These are phyloP conservation scores for Siphonodentalium dalli DNA, from an alignment of 2,888 invertebrate genomes.

Conservation along the genomic window DNA sequence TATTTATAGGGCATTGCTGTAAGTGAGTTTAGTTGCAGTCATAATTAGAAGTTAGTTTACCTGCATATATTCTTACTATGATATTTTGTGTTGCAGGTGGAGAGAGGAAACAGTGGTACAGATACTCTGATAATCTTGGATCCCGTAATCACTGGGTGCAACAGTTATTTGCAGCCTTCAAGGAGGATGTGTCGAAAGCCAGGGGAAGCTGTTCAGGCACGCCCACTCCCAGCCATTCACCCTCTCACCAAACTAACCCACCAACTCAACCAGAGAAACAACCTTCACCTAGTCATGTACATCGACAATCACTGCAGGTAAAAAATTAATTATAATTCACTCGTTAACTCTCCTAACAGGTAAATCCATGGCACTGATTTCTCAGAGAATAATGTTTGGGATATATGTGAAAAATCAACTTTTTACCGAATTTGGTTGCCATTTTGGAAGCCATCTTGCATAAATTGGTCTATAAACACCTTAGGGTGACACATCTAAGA, in stretches of 20 bases:
- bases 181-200: constrained; percentile 74
- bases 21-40: too few relatives aligned
- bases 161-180: constrained; percentile 82
- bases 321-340: neutral
- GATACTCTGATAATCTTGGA: constrained; percentile 76
- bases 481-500: too few relatives aligned
- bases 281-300: constrained; percentile 13
- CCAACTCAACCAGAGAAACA: constrained; percentile 4
- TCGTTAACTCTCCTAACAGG: neutral
- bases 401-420: constrained; percentile 23
- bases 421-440: too few relatives aligned
- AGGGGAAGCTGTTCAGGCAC: constrained; percentile 37
- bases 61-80: neutral
- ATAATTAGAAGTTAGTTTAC: too few relatives aligned
- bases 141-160: constrained; percentile 80
- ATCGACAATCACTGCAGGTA: constrained; percentile 4
- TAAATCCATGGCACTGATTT: neutral
- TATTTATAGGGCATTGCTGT: too few relatives aligned
- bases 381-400: neutral
- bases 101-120: constrained; percentile 88
- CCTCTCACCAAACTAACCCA: constrained; percentile 26
- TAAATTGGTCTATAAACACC: too few relatives aligned
- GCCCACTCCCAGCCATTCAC: constrained; percentile 37
- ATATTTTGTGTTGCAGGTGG: constrained; percentile 69
- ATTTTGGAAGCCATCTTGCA: too few relatives aligned